Evolutionary conservation across 2,797 vertebrate species (phyloP), one percentile per base, ranked within the genome.

Genomic region (Diglossa cyanea): DNA sequence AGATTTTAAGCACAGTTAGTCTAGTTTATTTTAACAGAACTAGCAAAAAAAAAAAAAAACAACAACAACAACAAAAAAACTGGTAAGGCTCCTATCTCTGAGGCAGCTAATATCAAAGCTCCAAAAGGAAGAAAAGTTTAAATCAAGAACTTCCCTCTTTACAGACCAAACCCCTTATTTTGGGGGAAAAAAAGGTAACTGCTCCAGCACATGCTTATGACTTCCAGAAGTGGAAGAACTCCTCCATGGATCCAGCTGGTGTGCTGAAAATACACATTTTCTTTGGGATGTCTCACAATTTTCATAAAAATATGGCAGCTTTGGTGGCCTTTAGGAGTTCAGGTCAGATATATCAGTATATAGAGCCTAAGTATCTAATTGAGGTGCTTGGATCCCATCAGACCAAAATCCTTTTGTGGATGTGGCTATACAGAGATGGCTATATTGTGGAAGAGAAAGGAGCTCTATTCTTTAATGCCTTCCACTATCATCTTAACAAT

Each of bases 131-230:
- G 7, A 75, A 84, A 85, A 16, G 3, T 51, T 88, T 70, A 76
- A 73, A 90, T 58, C 11, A 50, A 58, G 18, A 24, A n/a, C 25
- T 60, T 54, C 10, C 4, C 5, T 65, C 17, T 68, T 88, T 61
- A 63, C 20, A 61, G 50, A 15, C 5, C 50, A 72, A 67, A 44
- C 8, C 0, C 3, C 6, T 75, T 70, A 31, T 28, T 84, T 88
- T 48, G 6, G 8, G 26, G 6, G 3, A 6, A 8, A 21, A 47
- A 39, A 60, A 13, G 15, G 9, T 24, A 35, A 0, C 0, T 26
- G 7, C 18, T 70, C 48, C 51, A 67, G 14, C 17, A 75, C 2
- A 13, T 25, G 11, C 5, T 73, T 62, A 39, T 73, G 31, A 44
- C 23, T 66, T 67, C 18, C 51, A 62, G 23, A 20, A 40, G 4